Base-by-base conservation (phyloP, 2,113 vertebrate species). In the Baryphthengus martii region DNA sequence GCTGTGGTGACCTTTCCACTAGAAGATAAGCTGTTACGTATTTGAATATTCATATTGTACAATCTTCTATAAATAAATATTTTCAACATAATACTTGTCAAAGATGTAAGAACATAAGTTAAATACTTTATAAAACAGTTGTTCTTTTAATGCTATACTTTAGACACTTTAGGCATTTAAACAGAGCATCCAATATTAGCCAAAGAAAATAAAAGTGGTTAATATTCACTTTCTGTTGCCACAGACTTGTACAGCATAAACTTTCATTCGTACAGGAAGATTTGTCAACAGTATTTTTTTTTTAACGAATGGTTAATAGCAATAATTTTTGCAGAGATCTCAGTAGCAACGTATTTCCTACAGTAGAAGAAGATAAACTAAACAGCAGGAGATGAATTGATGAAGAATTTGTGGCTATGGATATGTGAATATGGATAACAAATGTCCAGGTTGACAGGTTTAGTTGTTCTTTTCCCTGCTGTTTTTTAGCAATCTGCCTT, bases 131-230 rank as follows among this genome's bases (percentile, higher is more conserved):
- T 76, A 82, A 92, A 93, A 72, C 90, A 96, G 86, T 92, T 96
- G 94, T 79, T 90, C 53, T 95, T 96, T 87, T 68, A 92, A 49
- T 39, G 14, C 37, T 70, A 10, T 81, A n/a, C n/a, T 94, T 84
- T 84, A 79, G 85, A 86, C 37, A 40, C 59, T 91, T 85, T 74
- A 87, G 75, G 17, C 62, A 66, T 90, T 96, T 92, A 84, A 86
- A 79, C 40, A 92, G 80, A 92, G 91, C 42, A 67, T 31, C 23
- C 20, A 83, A 50, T 68, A 91, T 85, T 68, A 55, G 90, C 92
- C 94, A 96, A 97, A 91, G 68, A 71, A 90, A 96, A 95, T 58
- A 88, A 90, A 94, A 84, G 29, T 23, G 81, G 50, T 63, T 93
- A 89, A 92, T 82, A 83, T 76, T 90, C 74, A 76, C 21, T 93